Conservation (phyloP, 2,888 invertebrate species). For the Ophion slaviceki region DNA sequence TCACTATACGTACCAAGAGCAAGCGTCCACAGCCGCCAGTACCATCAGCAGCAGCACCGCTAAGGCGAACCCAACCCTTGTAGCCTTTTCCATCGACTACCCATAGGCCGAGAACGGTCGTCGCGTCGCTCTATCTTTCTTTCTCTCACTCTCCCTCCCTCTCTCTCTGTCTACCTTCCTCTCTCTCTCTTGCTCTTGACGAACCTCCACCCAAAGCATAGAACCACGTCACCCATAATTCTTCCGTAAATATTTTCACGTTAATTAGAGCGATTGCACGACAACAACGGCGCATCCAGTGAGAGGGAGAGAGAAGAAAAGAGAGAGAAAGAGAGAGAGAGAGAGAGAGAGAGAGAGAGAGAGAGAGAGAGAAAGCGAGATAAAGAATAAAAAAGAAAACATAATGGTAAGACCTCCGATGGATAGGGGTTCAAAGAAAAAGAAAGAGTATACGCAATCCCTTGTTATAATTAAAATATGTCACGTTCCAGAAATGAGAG, state of each 20-base stretch:
- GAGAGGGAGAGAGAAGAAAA: neutral
- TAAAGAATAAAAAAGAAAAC: conserved; percentile 10
- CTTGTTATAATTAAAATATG: conserved; percentile 55
- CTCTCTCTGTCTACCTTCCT: conserved; percentile 4
- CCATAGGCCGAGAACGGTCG: conserved; percentile 76
- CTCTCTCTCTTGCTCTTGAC: conserved; percentile 22
- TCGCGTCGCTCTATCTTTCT: conserved; percentile 37
- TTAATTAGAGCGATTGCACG: conserved; percentile 77
- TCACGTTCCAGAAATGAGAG: conserved; percentile 55
- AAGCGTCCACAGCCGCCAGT: conserved; percentile 50
- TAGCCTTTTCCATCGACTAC: conserved; percentile 83
- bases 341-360: neutral
- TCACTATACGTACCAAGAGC: conserved; percentile 48
- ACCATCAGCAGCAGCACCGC: conserved; percentile 63
- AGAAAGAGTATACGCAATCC: conserved; percentile 14
- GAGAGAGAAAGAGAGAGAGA: neutral
- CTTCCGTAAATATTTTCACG: conserved; percentile 80
- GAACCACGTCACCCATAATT: conserved; percentile 74
- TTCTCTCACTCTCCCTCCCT: conserved; percentile 49
- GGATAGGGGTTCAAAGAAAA: conserved; percentile 1
- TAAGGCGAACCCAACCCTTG: conserved; percentile 82
- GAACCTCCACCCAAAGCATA: conserved; percentile 42
- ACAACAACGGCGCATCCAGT: conserved; percentile 40
- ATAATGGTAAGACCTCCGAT: conserved; percentile 5
- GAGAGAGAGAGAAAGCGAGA: conserved; percentile 10